Evolutionary conservation across 2,888 invertebrate genomes (phyloP), one percentile per base, ranked within the genome.

Genomic region (Miltochrista miniata): DNA sequence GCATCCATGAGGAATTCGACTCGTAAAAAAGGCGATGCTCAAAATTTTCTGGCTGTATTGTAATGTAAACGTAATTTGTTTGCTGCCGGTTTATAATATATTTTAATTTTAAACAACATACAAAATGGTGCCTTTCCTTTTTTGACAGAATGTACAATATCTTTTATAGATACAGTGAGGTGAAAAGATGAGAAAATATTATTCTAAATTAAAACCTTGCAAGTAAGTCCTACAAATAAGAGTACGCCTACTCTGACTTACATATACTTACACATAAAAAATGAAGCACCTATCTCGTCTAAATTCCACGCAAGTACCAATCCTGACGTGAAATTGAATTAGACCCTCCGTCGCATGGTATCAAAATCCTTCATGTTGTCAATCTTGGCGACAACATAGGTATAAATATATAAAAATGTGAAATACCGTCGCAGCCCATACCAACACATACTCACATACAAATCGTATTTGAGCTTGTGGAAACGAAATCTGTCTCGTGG

Each of bases 381-480:
- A 56, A 68, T 73, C 73, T 68, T 51, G 51, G 51, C 48, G 50
- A 54, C 59, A 55, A 66, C 69, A 64, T 66, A 66, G 18, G 18
- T 24, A 24, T 24, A 24, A 24, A 5, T 24, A 24, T 24, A 24
- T 24, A n/a, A n/a, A n/a, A n/a, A n/a, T n/a, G n/a, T n/a, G n/a
- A n/a, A n/a, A n/a, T n/a, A n/a, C n/a, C n/a, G n/a, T n/a, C n/a
- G n/a, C n/a, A n/a, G n/a, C n/a, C 18, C 18, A 5, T 42, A 55
- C 48, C 62, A 59, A 68, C 69, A 67, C 68, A 57, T 65, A 70
- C 68, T 62, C 67, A 59, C 70, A 76, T 70, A 76, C 81, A 86
- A 87, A 87, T 86, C 85, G 77, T 83, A 85, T 87, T 87, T 85
- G 79, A 72, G 75, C 74, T 74, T 76, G 71, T 71, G 61, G 72